Conservation (phyloP, 2,797 vertebrate genomes). For the Anguilla obscura region DNA sequence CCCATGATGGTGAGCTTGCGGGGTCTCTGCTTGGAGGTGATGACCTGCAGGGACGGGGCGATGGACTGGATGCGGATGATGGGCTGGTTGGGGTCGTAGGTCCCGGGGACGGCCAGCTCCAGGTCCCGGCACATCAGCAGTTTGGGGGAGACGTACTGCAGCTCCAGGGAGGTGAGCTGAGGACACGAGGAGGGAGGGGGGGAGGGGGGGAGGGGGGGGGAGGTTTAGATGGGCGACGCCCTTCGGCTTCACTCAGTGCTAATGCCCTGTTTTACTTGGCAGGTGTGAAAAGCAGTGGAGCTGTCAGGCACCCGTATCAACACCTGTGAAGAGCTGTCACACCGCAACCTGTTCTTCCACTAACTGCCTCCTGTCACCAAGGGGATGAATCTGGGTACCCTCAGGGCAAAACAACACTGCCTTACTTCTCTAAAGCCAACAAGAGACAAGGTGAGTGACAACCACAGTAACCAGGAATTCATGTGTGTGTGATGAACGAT, state of each 20-base stretch:
- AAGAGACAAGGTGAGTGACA: neutral
- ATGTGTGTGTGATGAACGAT: neutral
- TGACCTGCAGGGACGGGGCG: constrained; percentile 93
- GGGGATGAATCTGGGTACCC: neutral
- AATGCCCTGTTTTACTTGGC: constrained; percentile 25
- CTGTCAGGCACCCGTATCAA: too few species aligned
- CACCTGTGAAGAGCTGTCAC: too few species aligned
- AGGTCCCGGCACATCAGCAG: constrained; percentile 96
- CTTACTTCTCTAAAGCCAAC: neutral
- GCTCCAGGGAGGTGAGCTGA: constrained; percentile 94
- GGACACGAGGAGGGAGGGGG: neutral
- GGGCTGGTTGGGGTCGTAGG: constrained; percentile 95
- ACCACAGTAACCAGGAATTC: neutral
- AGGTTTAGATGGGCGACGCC: neutral
- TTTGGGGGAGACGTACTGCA: constrained; percentile 97
- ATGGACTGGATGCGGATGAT: constrained; percentile 98
- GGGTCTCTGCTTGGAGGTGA: constrained; percentile 97
- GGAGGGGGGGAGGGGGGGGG: neutral
- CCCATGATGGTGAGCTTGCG: constrained; percentile 98
- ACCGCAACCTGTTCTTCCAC: too few species aligned
- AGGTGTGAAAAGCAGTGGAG: neutral
- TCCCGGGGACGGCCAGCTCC: constrained; percentile 94
- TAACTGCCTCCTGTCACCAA: neutral
- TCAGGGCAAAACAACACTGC: neutral
- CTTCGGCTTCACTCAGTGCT: neutral